Conservation (phyloP, 2,113 vertebrate genomes). For the Anarrhichthys ocellatus region DNA sequence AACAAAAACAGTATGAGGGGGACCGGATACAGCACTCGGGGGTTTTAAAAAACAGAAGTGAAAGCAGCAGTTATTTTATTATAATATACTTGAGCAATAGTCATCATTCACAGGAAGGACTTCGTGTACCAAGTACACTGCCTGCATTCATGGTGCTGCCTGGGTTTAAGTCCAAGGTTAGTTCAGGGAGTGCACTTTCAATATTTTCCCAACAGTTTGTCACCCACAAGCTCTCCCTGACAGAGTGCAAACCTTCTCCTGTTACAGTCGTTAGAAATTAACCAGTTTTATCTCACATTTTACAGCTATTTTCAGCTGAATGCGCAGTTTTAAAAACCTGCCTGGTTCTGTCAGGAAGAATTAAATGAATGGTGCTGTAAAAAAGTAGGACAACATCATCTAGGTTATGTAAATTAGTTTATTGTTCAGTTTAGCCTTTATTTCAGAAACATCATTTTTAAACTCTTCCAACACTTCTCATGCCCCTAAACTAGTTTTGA, state of each 20-base stretch:
- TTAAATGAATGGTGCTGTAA: neutral
- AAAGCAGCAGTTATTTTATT: slow-evolving; percentile 23
- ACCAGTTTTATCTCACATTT: neutral
- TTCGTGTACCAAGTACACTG: slow-evolving; percentile 46
- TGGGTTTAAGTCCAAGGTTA: slow-evolving; percentile 74
- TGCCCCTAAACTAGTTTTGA: neutral
- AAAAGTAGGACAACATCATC: neutral
- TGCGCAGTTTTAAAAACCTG: neutral
- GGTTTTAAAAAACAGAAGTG: slow-evolving; percentile 54
- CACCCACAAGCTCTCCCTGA: neutral
- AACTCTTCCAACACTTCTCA: neutral
- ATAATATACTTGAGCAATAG: neutral
- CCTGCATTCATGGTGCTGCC: slow-evolving; percentile 51
- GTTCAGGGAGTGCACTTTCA: slow-evolving; percentile 31
- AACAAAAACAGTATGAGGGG: neutral
- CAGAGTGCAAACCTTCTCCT: neutral
- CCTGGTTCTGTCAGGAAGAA: neutral
- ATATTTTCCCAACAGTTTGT: slow-evolving; percentile 24
- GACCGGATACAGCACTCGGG: neutral
- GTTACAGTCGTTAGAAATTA: neutral
- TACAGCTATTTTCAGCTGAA: neutral
- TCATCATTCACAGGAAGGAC: slow-evolving; percentile 35
- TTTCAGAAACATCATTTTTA: neutral
- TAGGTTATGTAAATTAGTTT: neutral
- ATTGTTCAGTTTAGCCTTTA: neutral